Evolutionary conservation across 2,888 invertebrate species (phyloP), one percentile per base, ranked within the genome.

Genomic region (Protodeltote pygarga): DNA sequence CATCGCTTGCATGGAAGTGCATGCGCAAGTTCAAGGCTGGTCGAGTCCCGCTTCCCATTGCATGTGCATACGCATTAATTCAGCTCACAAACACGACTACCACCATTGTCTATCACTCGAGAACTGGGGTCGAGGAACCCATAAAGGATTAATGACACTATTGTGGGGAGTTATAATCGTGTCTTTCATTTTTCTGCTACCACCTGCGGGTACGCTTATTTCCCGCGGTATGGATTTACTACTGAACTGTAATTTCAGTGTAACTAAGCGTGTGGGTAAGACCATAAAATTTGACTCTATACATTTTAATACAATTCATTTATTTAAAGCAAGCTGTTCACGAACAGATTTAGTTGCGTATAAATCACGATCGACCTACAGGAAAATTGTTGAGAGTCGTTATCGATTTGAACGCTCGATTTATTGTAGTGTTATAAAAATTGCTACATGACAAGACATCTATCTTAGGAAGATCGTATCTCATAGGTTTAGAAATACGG

Each of bases 11-110:
- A 77, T 81, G 79, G 77, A 79, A 77, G 75, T 81, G 86, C 84
- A 82, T 77, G 78, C 57, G 70, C 85, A 90, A 89, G 91, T 92
- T 92, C 91, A 92, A 92, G 91, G 91, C 86, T 89, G 89, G 87
- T 84, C 89, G 80, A 72, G 71, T 77, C 78, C 73, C 82, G 83
- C 84, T 87, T 86, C 84, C 86, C 87, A 85, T 83, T 86, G 89
- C 89, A 86, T 85, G 87, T 83, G 86, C 81, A 85, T 80, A 78
- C 78, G 79, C 81, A 89, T 90, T 89, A 79, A 92, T 90, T 89
- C 90, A 77, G 73, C 89, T 85, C 90, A 89, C 90, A 89, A 82
- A 75, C 83, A 65, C 82, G 72, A 80, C 89, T 83, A 85, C 87
- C 82, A 85, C 88, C 89, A 92, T 92, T 91, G 91, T 92, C 91